Base-by-base conservation (phyloP, 2,888 invertebrate species). In the Monoplex corrugatus region DNA sequence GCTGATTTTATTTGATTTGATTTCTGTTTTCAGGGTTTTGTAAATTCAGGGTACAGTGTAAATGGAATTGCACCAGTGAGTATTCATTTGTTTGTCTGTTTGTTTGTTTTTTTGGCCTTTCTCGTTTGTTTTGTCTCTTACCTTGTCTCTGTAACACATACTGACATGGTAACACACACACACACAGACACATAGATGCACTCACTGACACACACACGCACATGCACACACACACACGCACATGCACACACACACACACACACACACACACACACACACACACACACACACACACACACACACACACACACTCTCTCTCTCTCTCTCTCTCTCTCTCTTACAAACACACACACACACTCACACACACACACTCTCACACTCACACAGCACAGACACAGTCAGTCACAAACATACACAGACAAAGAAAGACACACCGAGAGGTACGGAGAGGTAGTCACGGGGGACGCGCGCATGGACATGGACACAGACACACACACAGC, bases 31-130 rank as follows among this genome's bases (percentile, higher is more conserved):
- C 96, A 98, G 98, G 99, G 99, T 95, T 99, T 99, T 96, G 99
- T 99, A 93, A 99, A 99, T 97, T 99, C 99, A 95, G 99, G 99
- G 93, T 99, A 99, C 96, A 98, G 98, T 95, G 98, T 99, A 93
- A 99, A 99, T 96, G 99, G 99, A 95, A 98, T 98, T 96, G 98
- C 98, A 95, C 98, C 98, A 97, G 98, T 97, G 96, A 96, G 97
- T 96, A 95, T 86, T 57, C 28, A 28, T 28, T 68, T 50, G 8
- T 16, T 28, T 68, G 5, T 72, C 35, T 72, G 72, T 2, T 32
- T 32, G 32, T 6, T 72, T 32, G 6, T 63, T 63, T 72, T 32
- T 32, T 32, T 32, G 35, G 5, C 8, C 5, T 8, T 72, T 32
- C 5, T 8, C 35, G 5, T 8, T 0, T 72, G 32, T 35, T 35